Conservation (phyloP, 2,113 vertebrate genomes). For the Podocnemis expansa region DNA sequence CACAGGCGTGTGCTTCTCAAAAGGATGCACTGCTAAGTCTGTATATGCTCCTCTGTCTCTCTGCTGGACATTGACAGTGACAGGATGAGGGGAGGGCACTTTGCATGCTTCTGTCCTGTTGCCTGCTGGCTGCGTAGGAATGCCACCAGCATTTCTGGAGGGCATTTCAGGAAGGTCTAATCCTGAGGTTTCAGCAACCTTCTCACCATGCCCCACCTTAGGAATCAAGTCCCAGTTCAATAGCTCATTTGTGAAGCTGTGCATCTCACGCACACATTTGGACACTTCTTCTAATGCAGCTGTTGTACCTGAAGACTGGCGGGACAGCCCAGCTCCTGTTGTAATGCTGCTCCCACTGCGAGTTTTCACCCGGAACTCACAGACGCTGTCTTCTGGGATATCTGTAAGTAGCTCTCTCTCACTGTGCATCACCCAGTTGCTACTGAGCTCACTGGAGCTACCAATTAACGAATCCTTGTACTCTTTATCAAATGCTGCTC, state of each 20-base stretch:
- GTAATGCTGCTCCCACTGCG: constrained; percentile 31
- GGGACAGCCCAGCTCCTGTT: constrained; percentile 62
- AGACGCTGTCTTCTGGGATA: constrained; percentile 40
- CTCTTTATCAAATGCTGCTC: constrained; percentile 76
- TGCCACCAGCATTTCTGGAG: background rate
- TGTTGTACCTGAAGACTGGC: constrained; percentile 77
- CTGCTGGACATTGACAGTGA: background rate
- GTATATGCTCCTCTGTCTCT: background rate
- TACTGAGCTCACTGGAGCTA: constrained; percentile 76
- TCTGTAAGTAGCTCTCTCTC: constrained; percentile 64
- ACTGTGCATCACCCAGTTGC: constrained; percentile 61
- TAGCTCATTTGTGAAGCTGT: constrained; percentile 71
- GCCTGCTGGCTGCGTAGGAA: background rate
- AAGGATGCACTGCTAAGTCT: constrained; percentile 19
- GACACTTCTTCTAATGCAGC: constrained; percentile 71
- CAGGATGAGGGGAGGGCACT: background rate
- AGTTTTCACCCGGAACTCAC: constrained; percentile 47
- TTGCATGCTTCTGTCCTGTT: background rate
- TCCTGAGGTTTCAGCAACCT: background rate
- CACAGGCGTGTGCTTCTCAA: constrained; percentile 2
- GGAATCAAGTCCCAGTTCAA: constrained; percentile 70
- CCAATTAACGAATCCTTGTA: constrained; percentile 79
- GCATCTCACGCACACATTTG: constrained; percentile 72
- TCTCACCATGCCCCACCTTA: constrained; percentile 40
- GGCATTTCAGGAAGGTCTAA: background rate